phyloP scores from a whole-genome alignment of 2,888 invertebrate species.

The Autographa pulchrina region DNA sequence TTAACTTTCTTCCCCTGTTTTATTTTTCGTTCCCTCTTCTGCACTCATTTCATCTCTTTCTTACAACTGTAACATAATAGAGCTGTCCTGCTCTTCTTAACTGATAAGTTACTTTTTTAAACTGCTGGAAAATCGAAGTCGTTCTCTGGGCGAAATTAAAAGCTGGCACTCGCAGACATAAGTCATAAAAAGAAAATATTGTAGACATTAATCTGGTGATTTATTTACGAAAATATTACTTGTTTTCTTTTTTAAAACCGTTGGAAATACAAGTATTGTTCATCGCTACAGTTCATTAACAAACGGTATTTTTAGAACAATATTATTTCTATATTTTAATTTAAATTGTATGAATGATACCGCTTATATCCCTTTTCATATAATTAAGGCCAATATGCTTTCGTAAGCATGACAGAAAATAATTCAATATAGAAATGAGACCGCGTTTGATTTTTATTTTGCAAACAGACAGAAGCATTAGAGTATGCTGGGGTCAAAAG shows the following conservation, averaged over 20 bases:
- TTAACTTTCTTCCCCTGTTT: constrained; percentile 90
- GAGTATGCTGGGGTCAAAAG: constrained; percentile 73
- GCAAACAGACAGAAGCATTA: constrained; percentile 74
- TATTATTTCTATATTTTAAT: neutral
- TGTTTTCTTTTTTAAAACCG: constrained; percentile 54
- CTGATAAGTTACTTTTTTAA: constrained; percentile 89
- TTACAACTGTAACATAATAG: constrained; percentile 66
- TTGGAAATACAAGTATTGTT: constrained; percentile 14
- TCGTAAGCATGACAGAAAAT: constrained; percentile 39
- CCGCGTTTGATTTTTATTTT: constrained; percentile 73
- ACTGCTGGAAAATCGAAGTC: constrained; percentile 88
- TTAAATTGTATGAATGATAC: neutral
- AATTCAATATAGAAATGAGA: constrained; percentile 60
- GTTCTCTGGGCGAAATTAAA: constrained; percentile 86
- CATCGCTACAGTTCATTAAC: constrained; percentile 11
- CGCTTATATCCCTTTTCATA: neutral
- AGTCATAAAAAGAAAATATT: constrained; percentile 87
- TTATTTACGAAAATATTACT: constrained; percentile 66
- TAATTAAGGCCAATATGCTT: constrained; percentile 20
- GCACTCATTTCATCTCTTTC: constrained; percentile 70
- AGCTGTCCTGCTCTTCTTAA: constrained; percentile 78
- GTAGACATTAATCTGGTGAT: constrained; percentile 76
- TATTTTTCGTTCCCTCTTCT: constrained; percentile 87
- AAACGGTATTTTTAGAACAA: neutral
- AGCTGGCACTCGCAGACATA: constrained; percentile 86